These are phyloP conservation scores for Temnothorax nylanderi DNA, from an alignment of 1,140 invertebrate genomes.

Conservation along the genomic window DNA sequence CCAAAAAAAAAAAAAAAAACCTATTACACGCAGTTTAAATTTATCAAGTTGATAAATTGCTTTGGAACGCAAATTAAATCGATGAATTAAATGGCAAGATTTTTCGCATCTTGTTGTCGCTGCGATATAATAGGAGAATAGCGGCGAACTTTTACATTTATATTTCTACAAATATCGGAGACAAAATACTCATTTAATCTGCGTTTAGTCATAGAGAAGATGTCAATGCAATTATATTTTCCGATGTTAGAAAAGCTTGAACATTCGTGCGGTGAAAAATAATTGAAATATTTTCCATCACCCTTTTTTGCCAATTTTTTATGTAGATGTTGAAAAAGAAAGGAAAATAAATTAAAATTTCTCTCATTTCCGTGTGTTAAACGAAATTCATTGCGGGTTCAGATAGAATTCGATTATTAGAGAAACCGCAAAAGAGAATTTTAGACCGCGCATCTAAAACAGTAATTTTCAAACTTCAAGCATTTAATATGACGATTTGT, in stretches of 20 bases:
- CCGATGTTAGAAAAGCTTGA: not conserved
- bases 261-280: not conserved
- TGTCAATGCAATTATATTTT: not conserved
- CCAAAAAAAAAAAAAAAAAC: not conserved
- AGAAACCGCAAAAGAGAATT: not conserved
- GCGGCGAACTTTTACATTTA: slow-evolving; percentile 69
- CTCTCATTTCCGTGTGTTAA: slow-evolving; percentile 1
- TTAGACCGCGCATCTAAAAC: not conserved
- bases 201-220: not conserved
- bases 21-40: slow-evolving; percentile 5
- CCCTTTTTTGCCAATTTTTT: too few species aligned
- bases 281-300: not conserved
- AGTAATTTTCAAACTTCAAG: slow-evolving; percentile 11
- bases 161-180: slow-evolving; percentile 78
- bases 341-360: not conserved
- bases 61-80: slow-evolving; percentile 8
- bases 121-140: not conserved
- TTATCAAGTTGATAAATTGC: not conserved
- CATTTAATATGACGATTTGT: not conserved
- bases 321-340: too few species aligned
- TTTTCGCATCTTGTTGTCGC: not conserved
- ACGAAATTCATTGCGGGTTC: not conserved
- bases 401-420: not conserved
- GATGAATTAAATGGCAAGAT: not conserved
- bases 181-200: not conserved